Evolutionary conservation across 2,113 vertebrate genomes (phyloP).

Genomic region (Periophthalmodon schlosseri): DNA sequence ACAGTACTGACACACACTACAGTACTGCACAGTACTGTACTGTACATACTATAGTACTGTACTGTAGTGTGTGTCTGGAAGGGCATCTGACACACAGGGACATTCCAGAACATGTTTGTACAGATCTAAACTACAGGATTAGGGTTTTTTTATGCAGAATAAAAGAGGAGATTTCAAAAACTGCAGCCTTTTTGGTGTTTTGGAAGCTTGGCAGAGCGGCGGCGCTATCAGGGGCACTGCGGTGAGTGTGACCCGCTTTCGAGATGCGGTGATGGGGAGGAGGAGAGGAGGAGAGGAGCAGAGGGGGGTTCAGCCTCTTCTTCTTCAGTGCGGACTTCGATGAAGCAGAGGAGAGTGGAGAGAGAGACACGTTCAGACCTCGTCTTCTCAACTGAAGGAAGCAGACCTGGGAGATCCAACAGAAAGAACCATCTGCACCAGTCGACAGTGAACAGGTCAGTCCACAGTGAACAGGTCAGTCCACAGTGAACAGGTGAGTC

Average conservation of each 20-base stretch:
- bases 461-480: slow-evolving; percentile 73
- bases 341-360: slow-evolving; percentile 7
- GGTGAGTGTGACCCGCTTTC: slow-evolving; percentile 88
- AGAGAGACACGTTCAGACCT: slow-evolving; percentile 17
- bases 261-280: slow-evolving; percentile 81
- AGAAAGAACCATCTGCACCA: slow-evolving; percentile 59
- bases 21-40: no score
- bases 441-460: slow-evolving; percentile 73
- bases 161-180: no score
- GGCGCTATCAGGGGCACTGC: slow-evolving; percentile 65
- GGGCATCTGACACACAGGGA: no score
- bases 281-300: no score
- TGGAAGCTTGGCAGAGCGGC: neutral
- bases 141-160: no score
- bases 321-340: slow-evolving; percentile 66
- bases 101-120: no score
- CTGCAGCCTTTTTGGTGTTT: neutral
- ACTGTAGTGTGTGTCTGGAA: no score
- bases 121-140: no score
- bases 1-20: no score
- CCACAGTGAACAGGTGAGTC: slow-evolving; percentile 77
- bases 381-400: slow-evolving; percentile 23
- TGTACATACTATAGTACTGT: no score
- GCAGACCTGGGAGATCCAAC: slow-evolving; percentile 59
- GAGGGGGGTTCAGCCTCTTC: slow-evolving; percentile 84